Conservation (phyloP, 2,888 invertebrate species). For the Noctua pronuba region DNA sequence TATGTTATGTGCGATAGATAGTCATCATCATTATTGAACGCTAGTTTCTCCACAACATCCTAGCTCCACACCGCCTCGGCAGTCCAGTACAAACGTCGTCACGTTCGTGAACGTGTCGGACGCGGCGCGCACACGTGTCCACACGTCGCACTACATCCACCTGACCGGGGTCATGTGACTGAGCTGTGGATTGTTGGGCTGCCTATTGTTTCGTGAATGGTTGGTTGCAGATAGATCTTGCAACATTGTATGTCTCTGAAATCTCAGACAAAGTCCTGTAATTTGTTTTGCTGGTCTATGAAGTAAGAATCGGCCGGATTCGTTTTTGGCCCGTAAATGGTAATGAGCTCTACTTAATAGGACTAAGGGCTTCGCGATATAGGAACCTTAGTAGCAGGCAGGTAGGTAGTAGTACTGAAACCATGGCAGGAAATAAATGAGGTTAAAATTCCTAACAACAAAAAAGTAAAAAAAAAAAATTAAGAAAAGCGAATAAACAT, state of each 20-base stretch:
- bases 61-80: conserved; percentile 8
- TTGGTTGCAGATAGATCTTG: neutral
- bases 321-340: no score
- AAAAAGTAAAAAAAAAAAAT: no score
- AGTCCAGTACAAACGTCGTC: conserved; percentile 16
- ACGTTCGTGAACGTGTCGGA: conserved; percentile 35
- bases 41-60: neutral
- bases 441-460: neutral
- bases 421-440: neutral
- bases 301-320: no score
- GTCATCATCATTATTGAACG: no score
- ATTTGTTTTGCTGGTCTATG: neutral
- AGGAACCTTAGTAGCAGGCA: no score
- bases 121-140: conserved; percentile 5
- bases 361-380: no score
- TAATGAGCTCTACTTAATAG: no score
- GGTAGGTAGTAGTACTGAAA: no score
- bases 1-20: no score
- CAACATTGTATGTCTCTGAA: neutral
- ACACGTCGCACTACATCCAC: conserved; percentile 17
- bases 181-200: conserved; percentile 19
- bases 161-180: conserved; percentile 22
- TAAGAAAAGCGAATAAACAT: no score
- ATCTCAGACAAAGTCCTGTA: neutral
- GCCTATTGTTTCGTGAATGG: conserved; percentile 5